Evolutionary conservation across 2,797 vertebrate genomes (phyloP).

Genomic region (Scomberomorus guttatus): DNA sequence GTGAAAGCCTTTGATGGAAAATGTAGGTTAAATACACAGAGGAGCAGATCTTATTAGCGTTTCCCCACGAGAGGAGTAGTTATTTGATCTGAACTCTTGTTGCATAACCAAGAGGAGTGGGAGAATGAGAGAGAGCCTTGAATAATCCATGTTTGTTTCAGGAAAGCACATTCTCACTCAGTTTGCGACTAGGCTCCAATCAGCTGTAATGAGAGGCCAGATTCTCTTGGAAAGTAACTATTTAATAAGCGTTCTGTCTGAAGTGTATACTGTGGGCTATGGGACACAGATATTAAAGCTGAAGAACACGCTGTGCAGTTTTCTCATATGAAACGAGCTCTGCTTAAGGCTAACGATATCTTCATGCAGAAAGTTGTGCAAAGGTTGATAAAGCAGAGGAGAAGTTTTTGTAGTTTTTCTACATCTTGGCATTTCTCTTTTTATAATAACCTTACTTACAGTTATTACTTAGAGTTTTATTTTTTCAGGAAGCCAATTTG

Average conservation of each 20-base stretch:
- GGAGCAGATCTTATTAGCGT: conserved; percentile 81
- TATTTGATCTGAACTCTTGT: conserved; percentile 79
- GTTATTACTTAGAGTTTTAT: neutral
- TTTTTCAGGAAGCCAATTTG: neutral
- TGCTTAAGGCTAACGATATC: neutral
- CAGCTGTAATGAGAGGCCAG: conserved; percentile 71
- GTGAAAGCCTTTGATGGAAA: conserved; percentile 80
- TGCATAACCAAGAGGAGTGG: conserved; percentile 76
- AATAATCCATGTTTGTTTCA: conserved; percentile 83
- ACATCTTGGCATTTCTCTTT: conserved; percentile 26
- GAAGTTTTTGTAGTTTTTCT: conserved; percentile 20
- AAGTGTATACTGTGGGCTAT: conserved; percentile 7
- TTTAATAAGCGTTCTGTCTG: conserved; percentile 34
- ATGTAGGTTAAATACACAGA: conserved; percentile 87
- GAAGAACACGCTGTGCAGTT: neutral
- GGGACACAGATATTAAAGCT: conserved; percentile 6
- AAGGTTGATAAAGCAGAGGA: conserved; percentile 11
- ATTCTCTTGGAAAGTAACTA: conserved; percentile 36
- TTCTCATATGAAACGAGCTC: conserved; percentile 12
- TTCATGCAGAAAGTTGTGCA: conserved; percentile 5
- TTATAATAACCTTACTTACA: neutral
- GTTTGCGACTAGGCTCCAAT: conserved; percentile 60
- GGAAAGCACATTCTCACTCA: conserved; percentile 61
- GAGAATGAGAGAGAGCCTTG: conserved; percentile 65
- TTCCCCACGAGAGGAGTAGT: conserved; percentile 73